Evolutionary conservation across 2,888 invertebrate species (phyloP).

Genomic region (Drosophila austrosaltans): DNA sequence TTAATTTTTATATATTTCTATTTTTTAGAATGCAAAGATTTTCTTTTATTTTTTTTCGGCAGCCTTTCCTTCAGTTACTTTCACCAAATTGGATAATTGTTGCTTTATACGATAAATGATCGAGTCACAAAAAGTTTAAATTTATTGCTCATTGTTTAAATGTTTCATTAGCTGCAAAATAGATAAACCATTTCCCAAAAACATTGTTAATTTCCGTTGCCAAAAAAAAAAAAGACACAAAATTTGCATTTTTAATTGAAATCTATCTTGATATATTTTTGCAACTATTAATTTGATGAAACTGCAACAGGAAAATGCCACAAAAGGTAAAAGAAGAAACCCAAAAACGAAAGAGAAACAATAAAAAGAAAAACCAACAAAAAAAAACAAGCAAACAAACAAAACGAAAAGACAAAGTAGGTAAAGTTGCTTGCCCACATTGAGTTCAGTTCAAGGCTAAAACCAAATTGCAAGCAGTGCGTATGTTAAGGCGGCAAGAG

Average conservation of each 20-base stretch:
- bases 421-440: conserved; percentile 19
- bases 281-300: conserved; percentile 24
- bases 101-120: neutral
- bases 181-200: conserved; percentile 35
- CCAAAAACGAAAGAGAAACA: conserved; percentile 3
- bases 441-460: conserved; percentile 22
- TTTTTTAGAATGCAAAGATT: too few species aligned
- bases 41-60: too few species aligned
- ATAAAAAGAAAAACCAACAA: neutral
- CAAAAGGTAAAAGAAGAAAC: conserved; percentile 27
- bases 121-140: too few species aligned
- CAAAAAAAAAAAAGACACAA: neutral
- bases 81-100: neutral
- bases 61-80: neutral
- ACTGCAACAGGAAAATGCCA: conserved; percentile 44
- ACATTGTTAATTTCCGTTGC: conserved; percentile 30
- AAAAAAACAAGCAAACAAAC: neutral
- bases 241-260: conserved; percentile 48
- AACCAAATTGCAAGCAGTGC: conserved; percentile 18
- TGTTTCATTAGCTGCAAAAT: neutral
- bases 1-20: too few species aligned
- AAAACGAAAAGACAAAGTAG: conserved; percentile 2
- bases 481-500: neutral
- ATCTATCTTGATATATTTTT: conserved; percentile 20
- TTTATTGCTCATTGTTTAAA: neutral